A percentile compares a stretch with the other conserved stretches of the same genome.
phyloP scores from a whole-genome alignment of 2,113 vertebrate genomes.

The Hassar affinis region DNA sequence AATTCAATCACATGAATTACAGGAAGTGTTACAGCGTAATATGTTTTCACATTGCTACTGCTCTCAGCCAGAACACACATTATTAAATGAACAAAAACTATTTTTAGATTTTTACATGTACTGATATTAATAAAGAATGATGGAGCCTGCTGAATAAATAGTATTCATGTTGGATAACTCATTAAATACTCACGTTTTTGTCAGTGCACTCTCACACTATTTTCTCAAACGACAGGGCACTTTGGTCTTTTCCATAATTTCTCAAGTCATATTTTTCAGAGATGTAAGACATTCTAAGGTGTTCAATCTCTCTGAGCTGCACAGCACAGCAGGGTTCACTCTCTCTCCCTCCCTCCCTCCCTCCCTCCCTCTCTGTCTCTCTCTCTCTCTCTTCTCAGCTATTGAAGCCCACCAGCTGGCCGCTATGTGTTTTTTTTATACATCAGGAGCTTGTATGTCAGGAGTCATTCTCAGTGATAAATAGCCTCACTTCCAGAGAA shows the following conservation, averaged over 20 bases:
- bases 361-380: neutral
- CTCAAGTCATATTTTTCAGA: neutral
- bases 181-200: neutral
- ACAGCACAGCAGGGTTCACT: neutral
- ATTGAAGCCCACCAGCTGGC: neutral
- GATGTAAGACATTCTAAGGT: neutral
- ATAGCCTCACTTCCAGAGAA: neutral
- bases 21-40: neutral
- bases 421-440: too few relatives aligned
- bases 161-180: neutral
- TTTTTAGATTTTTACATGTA: neutral
- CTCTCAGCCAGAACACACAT: neutral
- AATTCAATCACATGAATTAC: neutral
- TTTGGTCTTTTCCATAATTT: neutral
- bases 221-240: slow-evolving; percentile 16
- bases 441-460: neutral
- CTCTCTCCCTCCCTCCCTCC: neutral
- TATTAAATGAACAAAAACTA: neutral
- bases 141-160: neutral
- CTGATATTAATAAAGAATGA: neutral
- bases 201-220: neutral
- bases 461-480: neutral
- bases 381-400: neutral
- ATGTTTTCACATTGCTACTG: neutral
- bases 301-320: slow-evolving; percentile 11